Percentiles rank a stretch among this genome's conserved stretches.
phyloP scores from a whole-genome alignment of 2,888 invertebrate species.

The Tineola bisselliella region DNA sequence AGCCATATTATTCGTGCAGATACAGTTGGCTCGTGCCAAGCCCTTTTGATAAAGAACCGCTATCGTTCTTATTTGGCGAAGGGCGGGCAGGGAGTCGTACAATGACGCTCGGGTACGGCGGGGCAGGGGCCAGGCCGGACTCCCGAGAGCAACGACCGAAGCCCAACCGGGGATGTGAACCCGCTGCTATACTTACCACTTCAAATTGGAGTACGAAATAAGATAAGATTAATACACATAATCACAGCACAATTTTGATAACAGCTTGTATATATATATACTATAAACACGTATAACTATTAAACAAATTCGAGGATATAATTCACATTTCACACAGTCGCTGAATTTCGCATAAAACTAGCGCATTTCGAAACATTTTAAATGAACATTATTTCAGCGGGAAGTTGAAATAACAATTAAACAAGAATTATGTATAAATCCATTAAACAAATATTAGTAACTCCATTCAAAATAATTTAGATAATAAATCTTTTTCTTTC shows the following conservation, averaged over 20 bases:
- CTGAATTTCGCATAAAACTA: no score
- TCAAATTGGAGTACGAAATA: neutral
- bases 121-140: constrained; percentile 17
- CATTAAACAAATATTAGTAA: no score
- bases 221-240: neutral
- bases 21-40: constrained; percentile 7
- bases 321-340: no score
- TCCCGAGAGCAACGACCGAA: constrained; percentile 37
- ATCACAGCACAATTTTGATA: neutral
- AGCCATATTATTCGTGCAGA: constrained; percentile 5
- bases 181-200: neutral
- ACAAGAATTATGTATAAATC: no score
- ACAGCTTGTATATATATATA: neutral
- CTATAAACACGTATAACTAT: no score
- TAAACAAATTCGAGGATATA: no score
- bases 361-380: no score
- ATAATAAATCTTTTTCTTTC: no score
- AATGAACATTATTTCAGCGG: neutral
- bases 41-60: constrained; percentile 9
- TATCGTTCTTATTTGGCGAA: constrained; percentile 12
- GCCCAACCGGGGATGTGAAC: constrained; percentile 16
- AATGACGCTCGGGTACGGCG: neutral
- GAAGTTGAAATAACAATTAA: no score
- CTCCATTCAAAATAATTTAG: no score
- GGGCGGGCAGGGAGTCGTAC: constrained; percentile 5